phyloP scores from a whole-genome alignment of 1,140 invertebrate genomes.

The Ctenoplectra terminalis region DNA sequence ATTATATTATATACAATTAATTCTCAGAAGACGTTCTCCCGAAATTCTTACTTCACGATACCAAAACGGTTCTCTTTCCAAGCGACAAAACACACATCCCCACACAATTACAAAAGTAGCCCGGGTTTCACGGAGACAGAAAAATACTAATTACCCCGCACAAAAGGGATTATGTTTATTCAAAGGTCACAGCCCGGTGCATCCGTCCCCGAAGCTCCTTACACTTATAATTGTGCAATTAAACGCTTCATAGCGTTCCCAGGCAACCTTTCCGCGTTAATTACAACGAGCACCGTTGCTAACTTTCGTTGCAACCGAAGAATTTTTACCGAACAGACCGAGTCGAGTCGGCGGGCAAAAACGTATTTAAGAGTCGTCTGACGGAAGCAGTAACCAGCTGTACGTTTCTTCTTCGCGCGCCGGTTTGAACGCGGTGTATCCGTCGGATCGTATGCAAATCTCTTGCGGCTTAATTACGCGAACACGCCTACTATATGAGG shows the following conservation, averaged over 20 bases:
- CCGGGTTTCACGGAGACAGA: background rate
- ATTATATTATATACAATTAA: too few relatives aligned
- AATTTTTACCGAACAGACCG: slow-evolving; percentile 2
- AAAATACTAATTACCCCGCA: slow-evolving; percentile 1
- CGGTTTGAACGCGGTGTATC: slow-evolving; percentile 56
- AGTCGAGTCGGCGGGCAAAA: background rate
- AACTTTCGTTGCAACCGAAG: background rate
- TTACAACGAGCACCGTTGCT: background rate
- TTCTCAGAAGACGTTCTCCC: too few relatives aligned
- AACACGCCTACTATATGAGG: slow-evolving; percentile 78
- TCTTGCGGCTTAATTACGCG: slow-evolving; percentile 81
- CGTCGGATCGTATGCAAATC: slow-evolving; percentile 81
- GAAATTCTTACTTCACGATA: too few relatives aligned
- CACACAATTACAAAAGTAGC: too few relatives aligned
- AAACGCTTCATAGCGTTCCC: background rate
- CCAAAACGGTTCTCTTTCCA: too few relatives aligned
- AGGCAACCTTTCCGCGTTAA: background rate
- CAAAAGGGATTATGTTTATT: slow-evolving; percentile 10
- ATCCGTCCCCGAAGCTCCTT: background rate
- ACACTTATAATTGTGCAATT: slow-evolving; percentile 22
- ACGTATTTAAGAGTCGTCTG: slow-evolving; percentile 18
- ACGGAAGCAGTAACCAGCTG: background rate
- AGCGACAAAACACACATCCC: too few relatives aligned
- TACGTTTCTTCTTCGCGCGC: slow-evolving; percentile 33
- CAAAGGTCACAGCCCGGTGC: background rate